phyloP scores from a whole-genome alignment of 2,797 vertebrate species.

The Choloepus didactylus region DNA sequence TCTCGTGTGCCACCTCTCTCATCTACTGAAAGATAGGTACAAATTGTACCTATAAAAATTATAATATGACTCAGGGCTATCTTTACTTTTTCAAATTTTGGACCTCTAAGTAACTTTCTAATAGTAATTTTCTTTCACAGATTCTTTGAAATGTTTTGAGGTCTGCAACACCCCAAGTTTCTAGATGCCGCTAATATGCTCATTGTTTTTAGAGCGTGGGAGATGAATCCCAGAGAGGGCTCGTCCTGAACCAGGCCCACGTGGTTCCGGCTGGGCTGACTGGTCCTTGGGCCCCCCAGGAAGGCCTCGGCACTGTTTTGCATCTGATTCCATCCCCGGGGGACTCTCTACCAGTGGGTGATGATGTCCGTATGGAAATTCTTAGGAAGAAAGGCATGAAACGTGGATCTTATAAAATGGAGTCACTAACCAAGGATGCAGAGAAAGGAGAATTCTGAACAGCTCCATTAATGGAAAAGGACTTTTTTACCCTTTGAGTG shows the following conservation, averaged over 20 bases:
- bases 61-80: slow-evolving; percentile 90
- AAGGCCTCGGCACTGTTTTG: slow-evolving; percentile 75
- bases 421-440: background rate
- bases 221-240: slow-evolving; percentile 84
- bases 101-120: slow-evolving; percentile 84
- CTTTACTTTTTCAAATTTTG: slow-evolving; percentile 87
- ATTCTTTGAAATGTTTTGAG: slow-evolving; percentile 78
- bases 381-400: background rate
- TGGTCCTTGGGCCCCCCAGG: slow-evolving; percentile 74
- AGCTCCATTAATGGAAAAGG: background rate
- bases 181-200: slow-evolving; percentile 80
- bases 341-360: background rate
- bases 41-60: slow-evolving; percentile 92
- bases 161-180: slow-evolving; percentile 71
- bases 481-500: background rate
- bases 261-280: slow-evolving; percentile 79
- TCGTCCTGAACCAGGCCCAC: slow-evolving; percentile 81
- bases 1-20: slow-evolving; percentile 92
- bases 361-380: background rate
- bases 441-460: background rate
- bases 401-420: background rate
- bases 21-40: slow-evolving; percentile 92
- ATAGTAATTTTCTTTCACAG: slow-evolving; percentile 82
- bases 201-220: slow-evolving; percentile 86
- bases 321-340: slow-evolving; percentile 63